Percentiles rank a stretch among this genome's conserved stretches.
phyloP scores from a whole-genome alignment of 2,888 invertebrate species.

The Fabriciana adippe region DNA sequence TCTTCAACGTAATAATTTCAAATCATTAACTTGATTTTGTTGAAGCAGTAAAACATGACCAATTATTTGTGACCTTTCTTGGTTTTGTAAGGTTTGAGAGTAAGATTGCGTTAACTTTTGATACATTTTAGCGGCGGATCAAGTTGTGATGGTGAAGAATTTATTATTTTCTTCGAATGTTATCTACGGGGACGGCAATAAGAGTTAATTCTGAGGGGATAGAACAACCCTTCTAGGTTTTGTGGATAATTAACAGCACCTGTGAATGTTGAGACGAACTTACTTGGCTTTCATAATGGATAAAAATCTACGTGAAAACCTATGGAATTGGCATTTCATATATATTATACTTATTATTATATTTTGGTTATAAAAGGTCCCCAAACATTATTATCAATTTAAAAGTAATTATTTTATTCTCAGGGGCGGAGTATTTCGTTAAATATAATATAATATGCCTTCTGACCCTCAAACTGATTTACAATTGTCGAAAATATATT shows the following conservation, averaged over 20 bases:
- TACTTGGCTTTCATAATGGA: conserved; percentile 17
- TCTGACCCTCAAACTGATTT: too few relatives aligned
- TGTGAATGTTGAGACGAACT: conserved; percentile 42
- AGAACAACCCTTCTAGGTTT: conserved; percentile 50
- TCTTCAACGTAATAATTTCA: conserved; percentile 50
- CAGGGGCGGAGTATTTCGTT: too few relatives aligned
- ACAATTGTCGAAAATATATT: too few relatives aligned
- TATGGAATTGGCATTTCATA: not conserved
- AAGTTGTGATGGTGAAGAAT: conserved; percentile 31
- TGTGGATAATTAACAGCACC: conserved; percentile 50
- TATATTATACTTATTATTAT: not conserved
- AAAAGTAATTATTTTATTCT: too few relatives aligned
- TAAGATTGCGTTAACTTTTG: conserved; percentile 20
- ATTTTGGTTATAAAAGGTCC: too few relatives aligned
- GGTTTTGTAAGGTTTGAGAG: conserved; percentile 23
- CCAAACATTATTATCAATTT: too few relatives aligned
- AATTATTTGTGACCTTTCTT: conserved; percentile 40
- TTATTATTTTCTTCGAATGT: conserved; percentile 39
- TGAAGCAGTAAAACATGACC: conserved; percentile 46
- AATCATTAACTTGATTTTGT: conserved; percentile 58
- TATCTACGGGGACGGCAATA: conserved; percentile 37
- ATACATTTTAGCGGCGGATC: conserved; percentile 28
- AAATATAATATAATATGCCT: too few relatives aligned
- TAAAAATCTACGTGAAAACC: not conserved
- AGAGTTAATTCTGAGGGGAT: conserved; percentile 43